A percentile compares a stretch with the other conserved stretches of the same genome.
phyloP scores from a whole-genome alignment of 2,888 invertebrate species.

The Formica aserva region DNA sequence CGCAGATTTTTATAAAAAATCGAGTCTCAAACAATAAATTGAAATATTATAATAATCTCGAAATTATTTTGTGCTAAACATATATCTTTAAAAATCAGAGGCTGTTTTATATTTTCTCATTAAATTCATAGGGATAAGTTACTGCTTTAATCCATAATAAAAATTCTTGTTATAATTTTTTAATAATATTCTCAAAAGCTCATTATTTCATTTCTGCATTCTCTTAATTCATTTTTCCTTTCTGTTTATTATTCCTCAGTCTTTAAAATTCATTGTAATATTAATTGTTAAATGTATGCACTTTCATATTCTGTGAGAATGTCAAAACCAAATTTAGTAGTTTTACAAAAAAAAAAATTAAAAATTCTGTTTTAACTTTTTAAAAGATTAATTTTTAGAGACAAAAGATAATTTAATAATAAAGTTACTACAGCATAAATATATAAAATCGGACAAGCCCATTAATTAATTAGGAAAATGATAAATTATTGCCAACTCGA shows the following conservation, averaged over 20 bases:
- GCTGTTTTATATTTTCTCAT: not conserved
- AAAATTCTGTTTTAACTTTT: not conserved
- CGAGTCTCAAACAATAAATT: not conserved
- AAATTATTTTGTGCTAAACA: not conserved
- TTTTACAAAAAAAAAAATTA: not conserved
- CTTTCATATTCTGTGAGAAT: not conserved
- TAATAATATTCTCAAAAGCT: not conserved
- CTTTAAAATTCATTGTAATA: not conserved
- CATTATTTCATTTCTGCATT: not conserved
- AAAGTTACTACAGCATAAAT: not conserved
- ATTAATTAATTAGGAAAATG: slow-evolving; percentile 5
- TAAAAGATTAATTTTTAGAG: not conserved
- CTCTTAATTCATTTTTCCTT: not conserved
- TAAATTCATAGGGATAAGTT: not conserved
- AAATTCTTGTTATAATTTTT: not conserved
- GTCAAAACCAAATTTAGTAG: not conserved
- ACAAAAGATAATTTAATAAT: slow-evolving; percentile 1
- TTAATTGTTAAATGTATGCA: not conserved
- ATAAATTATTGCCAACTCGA: not conserved
- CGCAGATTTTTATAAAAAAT: not conserved
- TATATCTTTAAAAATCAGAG: not conserved
- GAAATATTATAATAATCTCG: not conserved
- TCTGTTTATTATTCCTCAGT: not conserved
- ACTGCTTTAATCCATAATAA: not conserved
- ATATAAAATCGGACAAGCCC: not conserved